These are phyloP conservation scores for Sus cebifrons DNA, from an alignment of 2,797 vertebrate species.

Conservation along the genomic window DNA sequence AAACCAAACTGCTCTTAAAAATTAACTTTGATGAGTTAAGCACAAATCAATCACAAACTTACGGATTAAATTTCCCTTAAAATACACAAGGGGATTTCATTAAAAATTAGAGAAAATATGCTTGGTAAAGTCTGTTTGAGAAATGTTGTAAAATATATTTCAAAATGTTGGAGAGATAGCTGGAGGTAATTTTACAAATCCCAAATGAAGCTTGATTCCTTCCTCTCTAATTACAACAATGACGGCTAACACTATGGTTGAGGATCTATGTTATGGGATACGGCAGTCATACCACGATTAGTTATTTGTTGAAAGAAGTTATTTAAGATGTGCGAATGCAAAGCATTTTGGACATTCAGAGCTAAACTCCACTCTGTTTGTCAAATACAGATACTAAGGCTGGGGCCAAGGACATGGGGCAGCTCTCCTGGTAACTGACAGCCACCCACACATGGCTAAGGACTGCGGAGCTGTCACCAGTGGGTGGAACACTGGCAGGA, in stretches of 20 bases:
- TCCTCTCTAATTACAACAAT: conserved; percentile 59
- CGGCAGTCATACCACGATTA: conserved; percentile 32
- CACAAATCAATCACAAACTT: conserved; percentile 75
- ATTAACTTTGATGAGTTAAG: conserved; percentile 74
- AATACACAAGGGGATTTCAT: conserved; percentile 66
- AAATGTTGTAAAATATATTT: conserved; percentile 79
- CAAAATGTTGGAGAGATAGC: conserved; percentile 76
- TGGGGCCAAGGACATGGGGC: neutral
- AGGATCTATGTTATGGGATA: conserved; percentile 68
- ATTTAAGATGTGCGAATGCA: conserved; percentile 58
- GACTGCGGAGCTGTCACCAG: neutral
- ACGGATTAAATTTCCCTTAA: conserved; percentile 71
- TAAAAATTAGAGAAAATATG: conserved; percentile 76
- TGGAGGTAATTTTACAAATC: conserved; percentile 68
- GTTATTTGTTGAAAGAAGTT: conserved; percentile 58
- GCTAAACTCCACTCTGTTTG: neutral
- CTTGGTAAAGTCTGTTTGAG: conserved; percentile 67
- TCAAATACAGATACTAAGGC: rapidly evolving
- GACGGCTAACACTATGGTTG: conserved; percentile 8
- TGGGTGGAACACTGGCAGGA: neutral
- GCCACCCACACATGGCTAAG: neutral
- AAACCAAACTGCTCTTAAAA: conserved; percentile 76
- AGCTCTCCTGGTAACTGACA: neutral
- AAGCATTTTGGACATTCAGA: neutral
- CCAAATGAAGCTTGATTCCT: conserved; percentile 51